These are phyloP conservation scores for Prorops nasuta DNA, from an alignment of 1,140 invertebrate species.

Conservation along the genomic window DNA sequence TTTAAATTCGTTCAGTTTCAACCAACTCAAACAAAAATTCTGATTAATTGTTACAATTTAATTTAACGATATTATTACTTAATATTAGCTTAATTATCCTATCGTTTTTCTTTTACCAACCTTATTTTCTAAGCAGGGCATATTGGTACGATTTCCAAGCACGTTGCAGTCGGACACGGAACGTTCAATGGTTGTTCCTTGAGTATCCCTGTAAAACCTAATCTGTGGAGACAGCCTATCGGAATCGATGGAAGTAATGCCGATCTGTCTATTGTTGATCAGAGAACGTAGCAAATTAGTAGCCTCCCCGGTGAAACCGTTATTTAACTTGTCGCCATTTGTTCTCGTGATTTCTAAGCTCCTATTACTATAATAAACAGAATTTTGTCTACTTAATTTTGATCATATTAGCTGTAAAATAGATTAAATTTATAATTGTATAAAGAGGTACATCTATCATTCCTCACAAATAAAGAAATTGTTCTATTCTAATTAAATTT, in stretches of 20 bases:
- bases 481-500: conserved; percentile 1
- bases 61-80: no score
- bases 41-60: no score
- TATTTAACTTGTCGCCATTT: conserved; percentile 52
- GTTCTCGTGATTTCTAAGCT: conserved; percentile 52
- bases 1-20: no score
- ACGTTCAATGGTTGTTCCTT: conserved; percentile 43
- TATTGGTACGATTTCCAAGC: conserved; percentile 46
- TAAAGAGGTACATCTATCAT: not conserved
- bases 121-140: conserved; percentile 47
- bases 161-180: conserved; percentile 39
- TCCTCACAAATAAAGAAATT: conserved; percentile 9
- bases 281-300: conserved; percentile 70
- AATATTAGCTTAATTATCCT: no score
- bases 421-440: not conserved
- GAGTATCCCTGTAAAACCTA: conserved; percentile 47
- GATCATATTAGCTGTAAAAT: not conserved
- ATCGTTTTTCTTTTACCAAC: no score
- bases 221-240: conserved; percentile 41
- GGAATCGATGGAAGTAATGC: conserved; percentile 62
- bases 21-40: no score
- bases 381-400: no score
- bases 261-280: conserved; percentile 71
- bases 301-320: conserved; percentile 62
- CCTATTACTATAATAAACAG: conserved; percentile 43